Base-by-base conservation (phyloP, 2,113 vertebrate genomes). In the Chunga burmeisteri region DNA sequence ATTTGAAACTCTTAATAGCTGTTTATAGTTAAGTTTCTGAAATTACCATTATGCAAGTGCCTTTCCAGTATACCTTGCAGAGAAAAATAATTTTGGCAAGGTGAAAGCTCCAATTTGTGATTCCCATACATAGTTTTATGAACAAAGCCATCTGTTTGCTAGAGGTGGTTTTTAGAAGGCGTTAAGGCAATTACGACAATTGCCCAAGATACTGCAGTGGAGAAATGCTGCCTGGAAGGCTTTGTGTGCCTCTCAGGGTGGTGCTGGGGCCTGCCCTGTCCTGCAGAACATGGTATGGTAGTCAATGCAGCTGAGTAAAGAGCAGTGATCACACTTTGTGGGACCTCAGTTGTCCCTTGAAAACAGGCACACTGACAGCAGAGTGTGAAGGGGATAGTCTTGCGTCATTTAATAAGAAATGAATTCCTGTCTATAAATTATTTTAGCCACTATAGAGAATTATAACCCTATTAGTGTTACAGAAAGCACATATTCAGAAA, bases 241-340 rank as follows among this genome's bases (percentile, higher is more conserved):
- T 86, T 27, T 11, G 10, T 3, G 25, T 62, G 70, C 56, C 38
- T 29, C 10, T 58, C n/a, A 22, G 47, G 30, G 55, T 29, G 38
- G n/a, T 19, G 11, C 65, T 77, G 44, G 30, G 40, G 32, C 59
- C n/a, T 55, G 38, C 29, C 29, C 61, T 9, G 4, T 7, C 42
- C 77, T 88, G 61, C 13, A 65, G 47, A 23, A 38, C 0, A 0
- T 4, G 3, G 4, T 15, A 27, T 4, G 3, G 4, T 15, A 27
- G 7, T 27, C 68, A n/a, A 1, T 16, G 19, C 8, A 81, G 34
- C 27, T 3, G 6, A 21, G 25, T 9, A 16, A 70, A 40, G 15
- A 68, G 32, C 1, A 2, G 18, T 13, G 36, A 47, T n/a, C 15
- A 2, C 4, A 14, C 19, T 63, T 32, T 26, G 38, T 0, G 6